These are phyloP conservation scores for Gambusia yucatana DNA, from an alignment of 2,797 vertebrate species.

Conservation along the genomic window DNA sequence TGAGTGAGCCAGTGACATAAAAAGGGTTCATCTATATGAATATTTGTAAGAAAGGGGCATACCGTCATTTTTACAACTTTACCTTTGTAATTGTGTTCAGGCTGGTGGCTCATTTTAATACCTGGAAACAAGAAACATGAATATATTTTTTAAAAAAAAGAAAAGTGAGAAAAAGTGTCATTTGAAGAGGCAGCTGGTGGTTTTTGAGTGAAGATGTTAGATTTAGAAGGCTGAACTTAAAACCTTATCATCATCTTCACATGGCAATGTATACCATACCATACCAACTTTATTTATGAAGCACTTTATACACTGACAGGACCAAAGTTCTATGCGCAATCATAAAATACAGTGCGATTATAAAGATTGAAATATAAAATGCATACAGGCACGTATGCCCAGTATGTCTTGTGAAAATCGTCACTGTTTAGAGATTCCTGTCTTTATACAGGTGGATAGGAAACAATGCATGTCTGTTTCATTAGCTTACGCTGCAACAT, in stretches of 20 bases:
- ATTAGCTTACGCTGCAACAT: neutral
- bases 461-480: too few species aligned
- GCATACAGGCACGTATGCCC: too few species aligned
- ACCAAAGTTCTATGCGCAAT: too few species aligned
- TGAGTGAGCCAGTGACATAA: neutral
- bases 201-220: neutral
- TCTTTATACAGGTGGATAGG: neutral
- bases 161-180: neutral
- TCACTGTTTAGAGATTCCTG: neutral
- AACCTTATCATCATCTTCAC: too few species aligned
- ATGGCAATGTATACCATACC: too few species aligned
- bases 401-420: neutral
- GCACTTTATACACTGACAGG: too few species aligned
- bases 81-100: neutral
- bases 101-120: neutral
- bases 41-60: neutral
- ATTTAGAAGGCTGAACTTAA: neutral
- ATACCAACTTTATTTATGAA: too few species aligned
- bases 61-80: neutral
- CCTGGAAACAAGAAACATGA: neutral
- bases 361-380: too few species aligned
- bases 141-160: too few species aligned
- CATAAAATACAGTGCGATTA: too few species aligned
- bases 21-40: neutral
- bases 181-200: neutral